phyloP scores from a whole-genome alignment of 2,797 vertebrate species.

The Ptychobarbus kaznakovi region DNA sequence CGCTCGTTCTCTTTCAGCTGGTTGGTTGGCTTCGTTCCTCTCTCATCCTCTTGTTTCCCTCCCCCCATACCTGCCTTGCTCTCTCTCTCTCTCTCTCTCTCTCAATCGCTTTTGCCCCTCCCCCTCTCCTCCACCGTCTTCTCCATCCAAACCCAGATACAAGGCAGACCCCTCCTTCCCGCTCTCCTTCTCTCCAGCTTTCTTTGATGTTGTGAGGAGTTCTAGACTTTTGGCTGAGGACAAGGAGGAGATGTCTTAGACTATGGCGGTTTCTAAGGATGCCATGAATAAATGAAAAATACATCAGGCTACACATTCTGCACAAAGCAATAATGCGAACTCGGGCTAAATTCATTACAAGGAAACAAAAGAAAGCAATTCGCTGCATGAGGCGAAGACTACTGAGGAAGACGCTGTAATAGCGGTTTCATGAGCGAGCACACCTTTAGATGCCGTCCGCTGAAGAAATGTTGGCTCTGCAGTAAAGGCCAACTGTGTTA shows the following conservation, averaged over 20 bases:
- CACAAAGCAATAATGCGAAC: conserved; percentile 23
- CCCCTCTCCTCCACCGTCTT: conserved; percentile 45
- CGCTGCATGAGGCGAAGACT: background rate
- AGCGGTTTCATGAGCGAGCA: conserved; percentile 11
- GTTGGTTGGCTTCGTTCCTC: conserved; percentile 71
- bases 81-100: conserved; percentile 52
- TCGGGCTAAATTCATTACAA: background rate
- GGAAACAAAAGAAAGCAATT: background rate
- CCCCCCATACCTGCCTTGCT: conserved; percentile 54
- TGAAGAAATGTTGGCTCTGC: background rate
- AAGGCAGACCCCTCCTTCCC: conserved; percentile 41
- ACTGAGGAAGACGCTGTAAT: background rate
- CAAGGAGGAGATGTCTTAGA: conserved; percentile 58
- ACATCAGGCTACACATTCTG: conserved; percentile 7
- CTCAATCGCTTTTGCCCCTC: conserved; percentile 53
- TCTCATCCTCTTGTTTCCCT: conserved; percentile 54
- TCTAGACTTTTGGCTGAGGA: conserved; percentile 67
- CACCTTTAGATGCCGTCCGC: background rate
- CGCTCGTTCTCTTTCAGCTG: conserved; percentile 69
- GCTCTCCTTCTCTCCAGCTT: conserved; percentile 34
- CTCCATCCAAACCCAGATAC: conserved; percentile 50
- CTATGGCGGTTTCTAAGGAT: conserved; percentile 57
- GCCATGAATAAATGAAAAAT: conserved; percentile 65
- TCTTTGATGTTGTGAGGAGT: conserved; percentile 77
- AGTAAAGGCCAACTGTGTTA: background rate